Evolutionary conservation across 1,140 invertebrate species (phyloP).

Genomic region (Marisa cornuarietis): DNA sequence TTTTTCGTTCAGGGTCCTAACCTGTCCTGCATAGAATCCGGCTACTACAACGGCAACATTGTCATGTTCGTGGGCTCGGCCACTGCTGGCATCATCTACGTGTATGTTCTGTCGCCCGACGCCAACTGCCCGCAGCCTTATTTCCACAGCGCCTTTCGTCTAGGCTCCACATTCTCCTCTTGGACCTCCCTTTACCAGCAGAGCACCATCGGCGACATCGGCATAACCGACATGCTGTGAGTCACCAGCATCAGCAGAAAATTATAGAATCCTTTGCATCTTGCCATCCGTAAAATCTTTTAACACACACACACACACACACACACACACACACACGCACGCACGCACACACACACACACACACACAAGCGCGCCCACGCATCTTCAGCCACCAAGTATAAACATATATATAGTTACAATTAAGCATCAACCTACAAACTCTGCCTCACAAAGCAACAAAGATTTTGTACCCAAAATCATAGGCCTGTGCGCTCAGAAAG

Average conservation of each 20-base stretch:
- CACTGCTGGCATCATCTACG: slow-evolving; percentile 24
- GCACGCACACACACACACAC: not conserved
- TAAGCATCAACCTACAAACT: too few relatives aligned
- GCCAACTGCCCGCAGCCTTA: slow-evolving; percentile 21
- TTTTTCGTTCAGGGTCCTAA: slow-evolving; percentile 20
- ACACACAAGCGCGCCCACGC: not conserved
- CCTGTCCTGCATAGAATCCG: slow-evolving; percentile 9
- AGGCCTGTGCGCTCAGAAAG: too few relatives aligned
- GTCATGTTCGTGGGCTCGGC: slow-evolving; percentile 21
- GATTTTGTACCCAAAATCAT: not conserved
- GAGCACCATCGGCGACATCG: slow-evolving; percentile 20
- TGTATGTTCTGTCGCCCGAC: slow-evolving; percentile 21
- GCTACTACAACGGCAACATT: slow-evolving; percentile 11
- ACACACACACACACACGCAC: slow-evolving; percentile 11
- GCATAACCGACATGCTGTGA: slow-evolving; percentile 25
- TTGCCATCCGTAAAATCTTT: not conserved
- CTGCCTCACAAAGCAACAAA: not conserved
- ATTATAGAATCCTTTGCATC: not conserved
- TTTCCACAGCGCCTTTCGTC: slow-evolving; percentile 20
- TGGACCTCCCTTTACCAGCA: slow-evolving; percentile 14
- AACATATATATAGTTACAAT: too few relatives aligned
- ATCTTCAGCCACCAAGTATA: too few relatives aligned
- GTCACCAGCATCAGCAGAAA: not conserved
- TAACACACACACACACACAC: not conserved
- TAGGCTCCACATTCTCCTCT: slow-evolving; percentile 6